Evolutionary conservation across 2,113 vertebrate genomes (phyloP), one percentile per base, ranked within the genome.

Genomic region (Meles meles): DNA sequence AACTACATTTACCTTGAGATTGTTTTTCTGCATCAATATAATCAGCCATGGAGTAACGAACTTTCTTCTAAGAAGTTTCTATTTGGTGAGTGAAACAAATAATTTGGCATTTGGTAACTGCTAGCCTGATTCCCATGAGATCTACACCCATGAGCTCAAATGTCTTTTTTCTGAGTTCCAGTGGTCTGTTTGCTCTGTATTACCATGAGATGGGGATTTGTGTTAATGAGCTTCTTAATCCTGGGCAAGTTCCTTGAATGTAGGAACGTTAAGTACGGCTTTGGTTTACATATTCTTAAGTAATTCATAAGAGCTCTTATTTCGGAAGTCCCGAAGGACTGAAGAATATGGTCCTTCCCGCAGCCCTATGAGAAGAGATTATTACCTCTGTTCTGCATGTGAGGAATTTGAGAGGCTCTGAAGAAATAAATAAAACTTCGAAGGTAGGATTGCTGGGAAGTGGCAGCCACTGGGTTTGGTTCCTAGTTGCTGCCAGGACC

Each of bases 301-400:
- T 49, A 21, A 63, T 37, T 23, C 59, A 1, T 17, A 20, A 49
- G 42, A 61, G 29, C 52, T 61, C 1, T 7, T 74, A 6, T 42
- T 83, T n/a, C 29, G 2, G 7, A 47, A 90, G 80, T 44, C n/a
- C 18, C 5, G 25, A 15, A 2, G 4, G 15, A 34, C 47, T 18
- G 8, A 47, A 6, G 34, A 81, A n/a, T 0, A 1, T 12, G 6
- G 34, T 39, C 15, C 21, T 72, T 31, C 13, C 42, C n/a, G 12
- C 4, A 25, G 1, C 7, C 49, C 31, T n/a, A 1, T 2, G 29
- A 18, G 42, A 31, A 3, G 42, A 14, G 4, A 0, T 14, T 7
- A 34, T 1, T 2, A 29, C 23, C 18, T 55, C 52, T 15, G 69
- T 7, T 69, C 55, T 49, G 37, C 80, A 86, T 37, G 2, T 3